Conservation (phyloP, 2,888 invertebrate genomes). For the Drosophila mimetica region DNA sequence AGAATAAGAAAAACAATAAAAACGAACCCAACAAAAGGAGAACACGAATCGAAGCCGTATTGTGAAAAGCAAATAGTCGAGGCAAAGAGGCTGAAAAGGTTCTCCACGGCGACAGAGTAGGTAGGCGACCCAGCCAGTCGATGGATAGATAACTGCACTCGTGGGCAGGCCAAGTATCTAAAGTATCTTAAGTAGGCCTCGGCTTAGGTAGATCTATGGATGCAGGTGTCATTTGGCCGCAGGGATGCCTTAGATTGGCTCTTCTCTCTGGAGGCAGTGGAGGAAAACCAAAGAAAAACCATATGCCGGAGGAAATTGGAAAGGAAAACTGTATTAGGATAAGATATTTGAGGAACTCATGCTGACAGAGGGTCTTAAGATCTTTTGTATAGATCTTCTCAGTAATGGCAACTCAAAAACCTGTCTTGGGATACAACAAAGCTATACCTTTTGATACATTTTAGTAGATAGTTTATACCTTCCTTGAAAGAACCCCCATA, state of each 20-base stretch:
- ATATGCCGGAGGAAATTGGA: constrained; percentile 29
- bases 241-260: constrained; percentile 4
- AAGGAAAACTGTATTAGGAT: constrained; percentile 27
- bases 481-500: no score
- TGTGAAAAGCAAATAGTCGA: constrained; percentile 78
- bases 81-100: constrained; percentile 53
- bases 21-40: constrained; percentile 42
- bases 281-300: constrained; percentile 2
- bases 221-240: constrained; percentile 44
- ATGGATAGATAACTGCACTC: constrained; percentile 63
- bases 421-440: neutral
- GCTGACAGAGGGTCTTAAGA: constrained; percentile 31
- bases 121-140: constrained; percentile 28
- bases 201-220: constrained; percentile 41
- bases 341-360: constrained; percentile 24
- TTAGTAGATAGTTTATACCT: neutral
- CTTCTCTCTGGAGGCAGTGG: no score
- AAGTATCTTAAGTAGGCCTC: constrained; percentile 44
- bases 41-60: constrained; percentile 56
- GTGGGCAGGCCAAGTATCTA: constrained; percentile 31
- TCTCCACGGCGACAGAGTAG: constrained; percentile 21
- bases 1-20: constrained; percentile 37
- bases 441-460: neutral
- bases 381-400: constrained; percentile 18
- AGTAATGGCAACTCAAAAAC: neutral